phyloP scores from a whole-genome alignment of 1,140 invertebrate genomes.

The Panagrolaimus sp. region DNA sequence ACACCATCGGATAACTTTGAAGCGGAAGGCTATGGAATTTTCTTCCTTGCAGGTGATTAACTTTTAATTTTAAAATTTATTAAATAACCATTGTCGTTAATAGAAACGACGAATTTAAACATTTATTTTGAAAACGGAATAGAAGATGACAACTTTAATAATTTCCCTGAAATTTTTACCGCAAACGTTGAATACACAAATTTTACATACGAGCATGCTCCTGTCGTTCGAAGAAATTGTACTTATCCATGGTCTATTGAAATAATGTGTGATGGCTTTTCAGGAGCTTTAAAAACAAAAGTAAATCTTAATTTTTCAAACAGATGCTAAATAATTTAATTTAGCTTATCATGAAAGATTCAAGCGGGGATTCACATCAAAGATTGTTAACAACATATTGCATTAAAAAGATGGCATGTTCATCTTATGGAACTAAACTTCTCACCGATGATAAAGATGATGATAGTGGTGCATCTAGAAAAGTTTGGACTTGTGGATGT shows the following conservation, averaged over 20 bases:
- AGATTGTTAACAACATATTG: neutral
- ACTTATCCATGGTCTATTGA: conserved; percentile 7
- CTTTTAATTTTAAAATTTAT: conserved; percentile 4
- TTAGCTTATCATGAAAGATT: too few relatives aligned
- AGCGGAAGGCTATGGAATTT: neutral
- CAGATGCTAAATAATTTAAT: neutral
- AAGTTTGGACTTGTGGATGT: neutral
- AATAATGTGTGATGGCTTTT: neutral
- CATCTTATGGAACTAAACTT: neutral
- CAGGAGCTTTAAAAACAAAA: neutral
- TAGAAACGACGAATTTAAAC: too few relatives aligned
- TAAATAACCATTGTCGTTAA: neutral
- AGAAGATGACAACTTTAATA: neutral
- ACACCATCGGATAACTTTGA: neutral
- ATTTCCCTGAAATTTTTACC: neutral
- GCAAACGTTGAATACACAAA: neutral
- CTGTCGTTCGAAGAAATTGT: neutral
- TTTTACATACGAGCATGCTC: neutral
- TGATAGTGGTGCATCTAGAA: too few relatives aligned
- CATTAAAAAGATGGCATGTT: neutral
- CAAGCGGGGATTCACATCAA: too few relatives aligned
- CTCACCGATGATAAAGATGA: neutral
- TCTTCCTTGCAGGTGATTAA: neutral
- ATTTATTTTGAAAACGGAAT: neutral
- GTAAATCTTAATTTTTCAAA: neutral